Evolutionary conservation across 2,888 invertebrate genomes (phyloP).

Genomic region (Bruchidius siliquastri): DNA sequence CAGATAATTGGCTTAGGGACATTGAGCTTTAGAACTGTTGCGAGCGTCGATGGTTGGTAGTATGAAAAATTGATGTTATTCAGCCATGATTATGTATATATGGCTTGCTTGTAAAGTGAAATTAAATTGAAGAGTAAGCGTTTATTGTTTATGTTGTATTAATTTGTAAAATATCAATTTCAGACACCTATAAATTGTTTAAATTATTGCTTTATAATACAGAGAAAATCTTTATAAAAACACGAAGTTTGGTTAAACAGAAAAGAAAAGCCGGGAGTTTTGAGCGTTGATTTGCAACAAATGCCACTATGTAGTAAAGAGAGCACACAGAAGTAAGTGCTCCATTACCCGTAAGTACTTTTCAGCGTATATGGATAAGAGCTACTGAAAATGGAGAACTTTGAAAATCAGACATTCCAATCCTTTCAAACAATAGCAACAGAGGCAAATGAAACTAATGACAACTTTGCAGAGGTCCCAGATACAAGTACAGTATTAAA

Average conservation of each 20-base stretch:
- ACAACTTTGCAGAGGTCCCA: slow-evolving; percentile 8
- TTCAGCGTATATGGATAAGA: background rate
- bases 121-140: background rate
- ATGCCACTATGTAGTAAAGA: no score
- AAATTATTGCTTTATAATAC: background rate
- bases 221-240: background rate
- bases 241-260: background rate
- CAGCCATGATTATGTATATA: background rate
- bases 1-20: background rate
- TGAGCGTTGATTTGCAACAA: background rate
- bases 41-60: background rate
- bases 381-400: background rate
- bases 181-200: background rate
- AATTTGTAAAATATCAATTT: background rate
- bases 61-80: background rate
- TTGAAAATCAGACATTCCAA: background rate
- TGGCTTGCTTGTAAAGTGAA: background rate
- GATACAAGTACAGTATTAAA: slow-evolving; percentile 3
- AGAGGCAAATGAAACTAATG: background rate
- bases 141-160: background rate
- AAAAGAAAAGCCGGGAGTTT: background rate
- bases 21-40: background rate
- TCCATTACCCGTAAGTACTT: background rate
- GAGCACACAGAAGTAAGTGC: background rate
- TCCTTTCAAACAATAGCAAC: background rate